phyloP scores from a whole-genome alignment of 2,797 vertebrate genomes.

The Botia almorhae region DNA sequence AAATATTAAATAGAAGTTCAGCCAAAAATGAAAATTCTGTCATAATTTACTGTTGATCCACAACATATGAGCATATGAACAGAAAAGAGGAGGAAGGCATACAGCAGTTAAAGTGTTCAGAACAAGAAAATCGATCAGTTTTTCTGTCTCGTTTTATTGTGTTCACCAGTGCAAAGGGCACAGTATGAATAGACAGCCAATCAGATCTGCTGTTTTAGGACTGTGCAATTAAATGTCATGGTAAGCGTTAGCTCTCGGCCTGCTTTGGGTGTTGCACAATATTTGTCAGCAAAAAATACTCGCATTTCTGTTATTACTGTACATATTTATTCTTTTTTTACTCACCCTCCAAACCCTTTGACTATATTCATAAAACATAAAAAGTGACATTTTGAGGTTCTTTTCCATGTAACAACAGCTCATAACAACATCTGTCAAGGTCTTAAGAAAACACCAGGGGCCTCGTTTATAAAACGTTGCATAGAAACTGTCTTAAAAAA shows the following conservation, averaged over 20 bases:
- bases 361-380: too few species aligned
- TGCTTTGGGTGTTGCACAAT: conserved; percentile 47
- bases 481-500: too few species aligned
- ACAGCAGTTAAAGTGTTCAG: too few species aligned
- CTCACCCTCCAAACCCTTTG: not conserved
- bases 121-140: too few species aligned
- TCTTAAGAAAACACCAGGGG: too few species aligned
- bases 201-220: conserved; percentile 38
- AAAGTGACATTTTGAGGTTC: too few species aligned
- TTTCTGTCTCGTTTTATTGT: too few species aligned
- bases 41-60: not conserved
- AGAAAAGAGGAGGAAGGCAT: not conserved
- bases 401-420: too few species aligned
- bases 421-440: too few species aligned
- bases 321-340: not conserved
- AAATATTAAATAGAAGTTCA: not conserved
- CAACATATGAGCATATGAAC: not conserved
- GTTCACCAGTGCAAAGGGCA: too few species aligned
- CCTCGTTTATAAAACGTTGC: too few species aligned
- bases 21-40: not conserved
- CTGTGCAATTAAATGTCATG: conserved; percentile 50
- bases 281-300: conserved; percentile 43
- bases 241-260: conserved; percentile 11
- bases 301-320: conserved; percentile 15
- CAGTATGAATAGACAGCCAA: conserved; percentile 14